Percentiles rank a stretch among this genome's conserved stretches.
Conservation (phyloP, 1,140 invertebrate species). For the Drosophila pachea region DNA sequence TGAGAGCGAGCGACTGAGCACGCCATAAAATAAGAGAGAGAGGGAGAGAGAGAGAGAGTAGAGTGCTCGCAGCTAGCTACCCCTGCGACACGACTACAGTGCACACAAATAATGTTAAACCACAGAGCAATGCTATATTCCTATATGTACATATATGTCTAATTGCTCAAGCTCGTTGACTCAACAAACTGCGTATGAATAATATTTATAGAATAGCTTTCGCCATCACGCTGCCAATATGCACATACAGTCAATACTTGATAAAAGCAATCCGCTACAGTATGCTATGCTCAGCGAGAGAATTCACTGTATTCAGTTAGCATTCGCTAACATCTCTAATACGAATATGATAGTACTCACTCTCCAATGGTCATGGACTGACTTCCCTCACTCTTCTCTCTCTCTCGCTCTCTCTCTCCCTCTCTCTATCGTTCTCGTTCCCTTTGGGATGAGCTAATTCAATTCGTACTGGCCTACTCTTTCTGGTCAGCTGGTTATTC, state of each 20-base stretch:
- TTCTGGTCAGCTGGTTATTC: constrained; percentile 5
- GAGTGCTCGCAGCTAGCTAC: constrained; percentile 27
- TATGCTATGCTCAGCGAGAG: neutral
- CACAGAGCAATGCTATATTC: too few relatives aligned
- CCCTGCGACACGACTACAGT: constrained; percentile 32
- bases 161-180: constrained; percentile 2
- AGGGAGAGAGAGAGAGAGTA: constrained; percentile 10
- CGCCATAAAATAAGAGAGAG: constrained; percentile 13
- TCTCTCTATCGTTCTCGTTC: neutral
- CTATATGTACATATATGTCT: neutral
- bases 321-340: neutral
- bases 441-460: constrained; percentile 43
- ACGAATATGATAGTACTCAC: neutral
- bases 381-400: too few relatives aligned
- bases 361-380: too few relatives aligned
- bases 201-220: constrained; percentile 25
- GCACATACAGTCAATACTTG: neutral
- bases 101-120: constrained; percentile 14
- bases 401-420: too few relatives aligned
- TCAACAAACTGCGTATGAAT: constrained; percentile 9
- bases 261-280: too few relatives aligned
- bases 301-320: neutral
- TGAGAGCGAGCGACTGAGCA: constrained; percentile 1
- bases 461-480: constrained; percentile 21
- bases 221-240: constrained; percentile 9